Conservation (phyloP, 2,888 invertebrate genomes). For the Poecilus cupreus region DNA sequence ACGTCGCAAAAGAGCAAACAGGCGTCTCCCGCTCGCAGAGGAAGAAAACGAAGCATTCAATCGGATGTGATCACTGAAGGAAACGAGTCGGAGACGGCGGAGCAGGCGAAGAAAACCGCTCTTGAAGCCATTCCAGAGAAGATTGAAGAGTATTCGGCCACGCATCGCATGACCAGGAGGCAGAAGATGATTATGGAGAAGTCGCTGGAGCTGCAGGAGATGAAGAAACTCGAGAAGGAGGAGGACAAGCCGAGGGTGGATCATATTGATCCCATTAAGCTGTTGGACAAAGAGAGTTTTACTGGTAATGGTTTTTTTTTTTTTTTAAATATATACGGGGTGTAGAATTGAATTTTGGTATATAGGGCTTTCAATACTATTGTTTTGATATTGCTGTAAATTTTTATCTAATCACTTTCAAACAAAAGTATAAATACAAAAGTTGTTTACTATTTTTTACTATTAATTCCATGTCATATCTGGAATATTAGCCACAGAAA, state of each 20-base stretch:
- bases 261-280: slow-evolving; percentile 73
- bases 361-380: no score
- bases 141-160: slow-evolving; percentile 63
- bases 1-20: no score
- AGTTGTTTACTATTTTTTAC: no score
- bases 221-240: slow-evolving; percentile 53
- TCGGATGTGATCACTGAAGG: background rate
- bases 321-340: background rate
- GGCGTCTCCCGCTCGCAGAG: slow-evolving; percentile 45
- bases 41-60: slow-evolving; percentile 39
- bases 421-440: no score
- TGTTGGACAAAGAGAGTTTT: slow-evolving; percentile 73
- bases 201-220: slow-evolving; percentile 63
- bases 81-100: background rate
- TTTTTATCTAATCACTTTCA: no score
- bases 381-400: no score
- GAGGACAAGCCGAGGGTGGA: slow-evolving; percentile 68
- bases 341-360: background rate
- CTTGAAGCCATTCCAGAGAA: slow-evolving; percentile 62
- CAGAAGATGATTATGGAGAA: slow-evolving; percentile 73
- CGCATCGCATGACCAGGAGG: slow-evolving; percentile 72
- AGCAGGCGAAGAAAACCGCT: background rate
- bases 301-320: slow-evolving; percentile 70
- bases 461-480: no score
- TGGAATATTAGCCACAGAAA: no score